Conservation (phyloP, 2,797 vertebrate species). For the Ambastaia sidthimunki region DNA sequence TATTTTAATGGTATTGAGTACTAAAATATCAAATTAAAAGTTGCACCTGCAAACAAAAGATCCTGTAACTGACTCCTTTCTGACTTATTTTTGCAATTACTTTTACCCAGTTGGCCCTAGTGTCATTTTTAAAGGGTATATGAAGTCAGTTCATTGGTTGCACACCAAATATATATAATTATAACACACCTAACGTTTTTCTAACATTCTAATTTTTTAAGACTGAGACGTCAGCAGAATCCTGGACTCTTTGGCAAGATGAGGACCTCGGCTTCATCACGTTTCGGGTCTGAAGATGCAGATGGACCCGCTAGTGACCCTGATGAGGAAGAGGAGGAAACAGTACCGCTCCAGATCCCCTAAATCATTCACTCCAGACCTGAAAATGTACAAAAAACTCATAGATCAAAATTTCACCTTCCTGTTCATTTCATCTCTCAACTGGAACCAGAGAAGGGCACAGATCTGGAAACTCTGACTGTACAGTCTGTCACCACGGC, state of each 20-base stretch:
- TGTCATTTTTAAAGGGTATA: not conserved
- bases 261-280: slow-evolving; percentile 72
- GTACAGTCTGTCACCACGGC: not conserved
- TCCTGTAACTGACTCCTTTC: no score
- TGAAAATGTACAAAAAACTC: slow-evolving; percentile 18
- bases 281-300: slow-evolving; percentile 82
- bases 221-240: slow-evolving; percentile 90
- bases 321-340: slow-evolving; percentile 89
- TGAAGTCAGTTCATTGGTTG: not conserved
- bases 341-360: slow-evolving; percentile 91
- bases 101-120: not conserved
- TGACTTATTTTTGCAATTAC: not conserved
- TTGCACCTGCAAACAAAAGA: no score
- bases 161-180: not conserved
- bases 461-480: not conserved
- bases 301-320: slow-evolving; percentile 83
- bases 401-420: slow-evolving; percentile 28
- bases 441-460: slow-evolving; percentile 5
- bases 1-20: not conserved
- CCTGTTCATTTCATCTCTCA: slow-evolving; percentile 21
- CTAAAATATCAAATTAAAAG: not conserved
- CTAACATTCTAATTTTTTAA: slow-evolving; percentile 54
- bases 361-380: slow-evolving; percentile 64
- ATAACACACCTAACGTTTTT: not conserved
- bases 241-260: slow-evolving; percentile 89